Evolutionary conservation across 2,797 vertebrate species (phyloP).

Genomic region (Thaleichthys pacificus): DNA sequence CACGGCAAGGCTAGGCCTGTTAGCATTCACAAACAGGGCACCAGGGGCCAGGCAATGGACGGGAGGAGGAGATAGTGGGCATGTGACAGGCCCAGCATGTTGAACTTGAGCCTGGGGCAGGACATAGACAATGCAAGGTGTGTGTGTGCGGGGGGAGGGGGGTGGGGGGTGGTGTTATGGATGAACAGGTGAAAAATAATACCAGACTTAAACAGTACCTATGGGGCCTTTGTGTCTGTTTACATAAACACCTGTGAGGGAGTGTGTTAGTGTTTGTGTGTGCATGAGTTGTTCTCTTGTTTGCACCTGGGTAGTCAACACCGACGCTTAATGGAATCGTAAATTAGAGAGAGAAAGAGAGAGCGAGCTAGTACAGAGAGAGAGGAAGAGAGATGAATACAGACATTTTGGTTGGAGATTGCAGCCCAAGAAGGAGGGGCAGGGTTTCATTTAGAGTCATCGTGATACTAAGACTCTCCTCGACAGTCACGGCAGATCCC

Average conservation of each 20-base stretch:
- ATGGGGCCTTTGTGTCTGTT: constrained; percentile 17
- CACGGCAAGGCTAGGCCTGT: constrained; percentile 70
- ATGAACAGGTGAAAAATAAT: constrained; percentile 19
- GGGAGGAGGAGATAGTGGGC: constrained; percentile 54
- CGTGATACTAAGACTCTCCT: constrained; percentile 54
- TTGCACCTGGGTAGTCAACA: constrained; percentile 60
- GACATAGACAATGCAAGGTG: not conserved
- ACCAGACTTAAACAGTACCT: constrained; percentile 1
- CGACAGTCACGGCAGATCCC: constrained; percentile 61
- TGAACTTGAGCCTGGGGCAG: constrained; percentile 49
- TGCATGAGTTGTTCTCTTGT: constrained; percentile 12
- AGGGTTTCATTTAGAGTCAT: constrained; percentile 41
- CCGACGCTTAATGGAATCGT: constrained; percentile 53
- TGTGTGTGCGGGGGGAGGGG: not conserved
- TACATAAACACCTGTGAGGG: constrained; percentile 1
- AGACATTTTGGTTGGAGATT: constrained; percentile 29
- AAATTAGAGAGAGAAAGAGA: constrained; percentile 40
- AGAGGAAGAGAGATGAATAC: constrained; percentile 35
- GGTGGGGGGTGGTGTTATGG: constrained; percentile 27
- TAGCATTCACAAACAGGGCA: constrained; percentile 67
- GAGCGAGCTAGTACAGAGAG: constrained; percentile 23
- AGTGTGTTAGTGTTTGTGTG: constrained; percentile 5
- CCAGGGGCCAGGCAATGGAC: constrained; percentile 59
- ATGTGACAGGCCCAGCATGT: constrained; percentile 57
- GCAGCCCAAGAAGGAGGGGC: constrained; percentile 55